Percentiles rank a stretch among this genome's conserved stretches.
phyloP scores from a whole-genome alignment of 2,797 vertebrate species.

The Scyliorhinus canicula region DNA sequence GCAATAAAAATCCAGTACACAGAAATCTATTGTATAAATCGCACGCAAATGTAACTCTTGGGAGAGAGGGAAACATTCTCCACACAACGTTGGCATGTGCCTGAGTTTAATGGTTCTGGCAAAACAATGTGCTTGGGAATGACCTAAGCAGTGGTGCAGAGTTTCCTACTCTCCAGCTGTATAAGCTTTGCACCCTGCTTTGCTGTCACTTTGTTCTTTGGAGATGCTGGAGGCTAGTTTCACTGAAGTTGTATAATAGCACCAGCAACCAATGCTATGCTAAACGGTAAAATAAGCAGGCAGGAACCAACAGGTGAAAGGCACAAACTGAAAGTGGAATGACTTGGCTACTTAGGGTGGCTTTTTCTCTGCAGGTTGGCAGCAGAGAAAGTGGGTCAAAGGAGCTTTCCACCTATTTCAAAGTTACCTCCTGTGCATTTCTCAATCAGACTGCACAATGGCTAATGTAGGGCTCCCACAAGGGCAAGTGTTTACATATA shows the following conservation, averaged over 20 bases:
- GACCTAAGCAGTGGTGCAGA: background rate
- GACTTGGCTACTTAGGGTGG: background rate
- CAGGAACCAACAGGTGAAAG: background rate
- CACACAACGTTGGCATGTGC: background rate
- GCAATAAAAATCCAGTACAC: background rate
- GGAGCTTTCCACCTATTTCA: background rate
- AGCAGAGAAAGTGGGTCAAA: background rate
- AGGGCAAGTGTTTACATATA: background rate
- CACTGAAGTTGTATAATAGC: background rate
- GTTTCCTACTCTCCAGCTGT: background rate
- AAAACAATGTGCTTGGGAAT: background rate
- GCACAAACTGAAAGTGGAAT: background rate
- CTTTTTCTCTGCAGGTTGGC: background rate
- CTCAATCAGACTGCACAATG: background rate
- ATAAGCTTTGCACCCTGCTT: background rate
- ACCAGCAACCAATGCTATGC: background rate
- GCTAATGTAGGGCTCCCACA: too few relatives aligned
- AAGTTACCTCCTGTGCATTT: background rate
- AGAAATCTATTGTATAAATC: background rate
- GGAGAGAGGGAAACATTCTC: background rate
- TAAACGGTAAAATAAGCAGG: background rate
- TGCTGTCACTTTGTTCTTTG: background rate
- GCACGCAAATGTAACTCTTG: background rate
- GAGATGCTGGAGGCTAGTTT: background rate
- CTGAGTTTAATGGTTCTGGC: background rate